Conservation (phyloP, 2,888 invertebrate genomes). For the Cataglyphis livida region DNA sequence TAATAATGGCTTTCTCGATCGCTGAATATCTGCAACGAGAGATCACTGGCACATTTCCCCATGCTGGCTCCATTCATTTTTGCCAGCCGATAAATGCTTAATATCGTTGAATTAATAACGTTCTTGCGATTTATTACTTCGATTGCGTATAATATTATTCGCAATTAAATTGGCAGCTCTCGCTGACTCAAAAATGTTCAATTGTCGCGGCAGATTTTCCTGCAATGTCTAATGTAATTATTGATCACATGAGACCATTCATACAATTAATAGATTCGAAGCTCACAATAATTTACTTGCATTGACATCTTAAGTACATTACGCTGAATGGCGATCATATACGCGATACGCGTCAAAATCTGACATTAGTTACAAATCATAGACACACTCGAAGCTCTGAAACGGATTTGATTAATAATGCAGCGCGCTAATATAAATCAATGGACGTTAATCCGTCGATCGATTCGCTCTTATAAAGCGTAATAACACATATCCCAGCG, state of each 20-base stretch:
- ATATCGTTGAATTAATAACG: conserved; percentile 28
- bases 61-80: conserved; percentile 6
- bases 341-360: conserved; percentile 15
- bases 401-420: conserved; percentile 37
- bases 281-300: conserved; percentile 2
- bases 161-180: background rate
- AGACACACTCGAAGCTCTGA: background rate
- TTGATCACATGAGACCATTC: background rate
- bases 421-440: conserved; percentile 36
- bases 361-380: conserved; percentile 32
- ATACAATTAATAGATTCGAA: conserved; percentile 10
- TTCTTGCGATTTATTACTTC: conserved; percentile 29
- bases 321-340: conserved; percentile 9
- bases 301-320: conserved; percentile 38
- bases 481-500: conserved; percentile 35
- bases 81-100: background rate
- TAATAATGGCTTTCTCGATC: conserved; percentile 42
- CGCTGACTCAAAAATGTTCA: background rate
- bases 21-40: conserved; percentile 16
- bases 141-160: background rate
- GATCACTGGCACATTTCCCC: conserved; percentile 9
- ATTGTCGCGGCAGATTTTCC: background rate
- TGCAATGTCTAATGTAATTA: background rate
- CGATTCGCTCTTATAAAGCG: conserved; percentile 10
- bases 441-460: conserved; percentile 35